These are phyloP conservation scores for Lepeophtheirus nordmannii DNA, from an alignment of 2,888 invertebrate genomes.

Conservation along the genomic window DNA sequence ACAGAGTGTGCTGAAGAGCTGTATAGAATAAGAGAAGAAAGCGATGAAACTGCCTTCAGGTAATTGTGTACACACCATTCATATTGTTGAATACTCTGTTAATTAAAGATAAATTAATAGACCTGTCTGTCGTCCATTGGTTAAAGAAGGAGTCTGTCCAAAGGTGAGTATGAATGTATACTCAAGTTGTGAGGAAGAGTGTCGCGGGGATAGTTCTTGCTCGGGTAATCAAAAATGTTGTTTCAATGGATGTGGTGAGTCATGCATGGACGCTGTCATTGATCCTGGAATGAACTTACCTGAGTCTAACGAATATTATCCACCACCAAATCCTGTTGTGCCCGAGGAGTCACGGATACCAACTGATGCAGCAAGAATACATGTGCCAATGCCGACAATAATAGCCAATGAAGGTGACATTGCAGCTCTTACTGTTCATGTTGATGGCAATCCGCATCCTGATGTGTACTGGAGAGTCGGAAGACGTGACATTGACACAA, in stretches of 20 bases:
- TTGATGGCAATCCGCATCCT: conserved; percentile 12
- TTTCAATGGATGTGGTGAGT: conserved; percentile 53
- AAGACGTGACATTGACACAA: conserved; percentile 26
- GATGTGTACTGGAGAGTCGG: conserved; percentile 23
- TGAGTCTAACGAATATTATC: not conserved
- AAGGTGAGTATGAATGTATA: conserved; percentile 34
- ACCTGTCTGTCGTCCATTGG: conserved; percentile 28
- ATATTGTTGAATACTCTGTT: not conserved
- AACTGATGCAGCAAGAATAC: not conserved
- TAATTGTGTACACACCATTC: not conserved
- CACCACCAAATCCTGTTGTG: not conserved
- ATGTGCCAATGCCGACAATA: conserved; percentile 6
- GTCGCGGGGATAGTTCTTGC: conserved; percentile 66
- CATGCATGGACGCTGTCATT: conserved; percentile 46
- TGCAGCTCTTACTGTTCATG: conserved; percentile 13
- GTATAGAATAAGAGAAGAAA: not conserved
- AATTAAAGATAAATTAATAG: not conserved
- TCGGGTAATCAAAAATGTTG: conserved; percentile 64
- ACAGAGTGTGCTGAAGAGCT: conserved; percentile 16
- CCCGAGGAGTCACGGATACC: not conserved
- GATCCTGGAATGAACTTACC: conserved; percentile 23
- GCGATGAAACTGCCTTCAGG: conserved; percentile 8
- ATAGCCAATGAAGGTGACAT: conserved; percentile 19
- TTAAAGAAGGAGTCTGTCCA: conserved; percentile 55
- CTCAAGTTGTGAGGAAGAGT: conserved; percentile 50